These are phyloP conservation scores for Halichoerus grypus DNA, from an alignment of 2,113 vertebrate species.

Conservation along the genomic window DNA sequence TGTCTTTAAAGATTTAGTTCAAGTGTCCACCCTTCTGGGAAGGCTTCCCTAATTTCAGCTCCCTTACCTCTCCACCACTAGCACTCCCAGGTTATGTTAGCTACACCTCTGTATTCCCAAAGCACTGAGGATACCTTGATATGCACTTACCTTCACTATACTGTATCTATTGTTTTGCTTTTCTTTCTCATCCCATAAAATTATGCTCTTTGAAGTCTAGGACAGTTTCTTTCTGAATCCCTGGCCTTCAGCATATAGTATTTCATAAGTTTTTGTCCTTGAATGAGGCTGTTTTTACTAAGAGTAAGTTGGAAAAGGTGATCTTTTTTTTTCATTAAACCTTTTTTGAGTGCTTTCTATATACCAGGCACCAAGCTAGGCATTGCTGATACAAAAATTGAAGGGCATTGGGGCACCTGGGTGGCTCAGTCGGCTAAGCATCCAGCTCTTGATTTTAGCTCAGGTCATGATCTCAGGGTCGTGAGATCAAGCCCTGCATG, in stretches of 20 bases:
- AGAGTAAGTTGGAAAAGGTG: background rate
- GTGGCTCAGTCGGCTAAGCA: too few relatives aligned
- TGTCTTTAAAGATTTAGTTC: background rate
- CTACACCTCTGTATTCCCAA: background rate
- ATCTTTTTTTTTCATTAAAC: background rate
- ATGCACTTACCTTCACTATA: background rate
- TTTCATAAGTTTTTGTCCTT: background rate
- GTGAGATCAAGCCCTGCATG: too few relatives aligned
- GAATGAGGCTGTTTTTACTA: slow-evolving; percentile 32
- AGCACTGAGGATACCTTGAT: background rate
- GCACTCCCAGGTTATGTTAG: background rate
- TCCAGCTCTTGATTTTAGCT: too few relatives aligned
- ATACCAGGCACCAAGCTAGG: background rate
- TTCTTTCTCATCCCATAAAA: background rate
- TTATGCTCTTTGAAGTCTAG: background rate
- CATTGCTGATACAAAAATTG: slow-evolving; percentile 60
- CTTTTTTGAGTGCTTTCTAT: background rate
- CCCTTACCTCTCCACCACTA: background rate
- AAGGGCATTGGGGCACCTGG: background rate
- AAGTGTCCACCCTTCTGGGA: background rate
- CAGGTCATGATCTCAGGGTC: too few relatives aligned
- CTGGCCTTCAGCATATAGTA: background rate
- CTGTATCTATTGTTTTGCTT: background rate
- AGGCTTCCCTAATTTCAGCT: background rate
- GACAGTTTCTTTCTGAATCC: background rate